Evolutionary conservation across 1,140 invertebrate genomes (phyloP).

Genomic region (Drosophila mojavensis): DNA sequence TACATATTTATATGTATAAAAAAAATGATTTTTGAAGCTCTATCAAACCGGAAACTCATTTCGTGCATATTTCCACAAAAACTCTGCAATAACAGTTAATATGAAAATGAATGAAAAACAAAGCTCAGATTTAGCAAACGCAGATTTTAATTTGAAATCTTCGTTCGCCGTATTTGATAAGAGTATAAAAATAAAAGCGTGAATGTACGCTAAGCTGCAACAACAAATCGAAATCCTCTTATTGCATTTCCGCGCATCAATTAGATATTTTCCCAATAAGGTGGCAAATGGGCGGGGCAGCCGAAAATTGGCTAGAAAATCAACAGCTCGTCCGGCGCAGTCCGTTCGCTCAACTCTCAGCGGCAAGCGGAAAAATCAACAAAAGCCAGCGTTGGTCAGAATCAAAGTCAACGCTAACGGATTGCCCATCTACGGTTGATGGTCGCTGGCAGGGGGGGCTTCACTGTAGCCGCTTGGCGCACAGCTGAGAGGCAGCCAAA

Average conservation of each 20-base stretch:
- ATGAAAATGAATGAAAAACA: neutral
- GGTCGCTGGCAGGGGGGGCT: neutral
- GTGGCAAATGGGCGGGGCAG: constrained; percentile 34
- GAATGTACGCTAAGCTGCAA: constrained; percentile 38
- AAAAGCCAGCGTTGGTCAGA: constrained; percentile 47
- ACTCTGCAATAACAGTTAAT: neutral
- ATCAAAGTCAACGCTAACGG: constrained; percentile 42
- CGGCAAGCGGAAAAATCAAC: constrained; percentile 67
- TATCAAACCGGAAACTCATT: neutral
- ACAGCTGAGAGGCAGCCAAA: constrained; percentile 11
- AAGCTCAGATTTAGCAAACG: constrained; percentile 1
- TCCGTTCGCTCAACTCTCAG: constrained; percentile 14
- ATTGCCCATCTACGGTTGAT: neutral
- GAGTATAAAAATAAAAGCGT: neutral
- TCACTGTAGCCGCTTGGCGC: neutral
- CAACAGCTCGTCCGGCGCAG: constrained; percentile 31
- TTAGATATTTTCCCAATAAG: constrained; percentile 64
- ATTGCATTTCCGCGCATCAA: constrained; percentile 58
- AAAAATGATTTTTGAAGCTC: too few relatives aligned
- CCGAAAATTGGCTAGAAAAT: constrained; percentile 48
- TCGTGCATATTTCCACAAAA: neutral
- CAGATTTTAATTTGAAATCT: constrained; percentile 23
- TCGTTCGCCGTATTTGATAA: neutral
- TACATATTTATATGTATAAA: too few relatives aligned
- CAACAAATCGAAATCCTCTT: constrained; percentile 67